phyloP scores from a whole-genome alignment of 2,888 invertebrate genomes.

The Bhutanitis thaidina region DNA sequence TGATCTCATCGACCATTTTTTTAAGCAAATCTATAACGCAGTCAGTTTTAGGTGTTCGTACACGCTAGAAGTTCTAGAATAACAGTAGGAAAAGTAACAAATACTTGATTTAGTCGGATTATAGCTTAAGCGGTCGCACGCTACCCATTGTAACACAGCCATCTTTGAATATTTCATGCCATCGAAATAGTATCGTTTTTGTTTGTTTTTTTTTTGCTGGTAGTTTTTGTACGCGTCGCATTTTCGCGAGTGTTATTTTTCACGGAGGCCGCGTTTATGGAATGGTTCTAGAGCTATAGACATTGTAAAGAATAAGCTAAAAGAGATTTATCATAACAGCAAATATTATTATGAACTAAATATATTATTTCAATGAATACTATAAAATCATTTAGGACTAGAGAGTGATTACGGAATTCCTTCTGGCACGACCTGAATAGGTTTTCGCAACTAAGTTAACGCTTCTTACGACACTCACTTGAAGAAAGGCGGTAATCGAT shows the following conservation, averaged over 20 bases:
- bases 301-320: not conserved
- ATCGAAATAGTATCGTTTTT: conserved; percentile 48
- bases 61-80: conserved; percentile 30
- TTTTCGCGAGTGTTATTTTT: conserved; percentile 61
- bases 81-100: conserved; percentile 30
- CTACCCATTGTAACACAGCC: conserved; percentile 43
- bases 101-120: conserved; percentile 33
- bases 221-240: conserved; percentile 49
- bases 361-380: no score
- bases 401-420: no score
- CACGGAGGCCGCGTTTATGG: conserved; percentile 40
- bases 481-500: no score
- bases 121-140: conserved; percentile 43
- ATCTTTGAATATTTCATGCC: conserved; percentile 59
- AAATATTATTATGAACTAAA: not conserved
- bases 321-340: not conserved
- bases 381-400: no score
- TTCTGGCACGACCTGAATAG: no score
- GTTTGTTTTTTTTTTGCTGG: conserved; percentile 31
- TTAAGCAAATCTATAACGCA: conserved; percentile 48
- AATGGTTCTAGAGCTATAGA: conserved; percentile 21
- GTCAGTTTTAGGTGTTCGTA: conserved; percentile 41
- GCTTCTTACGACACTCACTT: no score
- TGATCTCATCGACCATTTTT: conserved; percentile 72
- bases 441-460: no score